Evolutionary conservation across 2,888 invertebrate genomes (phyloP), one percentile per base, ranked within the genome.

Genomic region (Diloba caeruleocephala): DNA sequence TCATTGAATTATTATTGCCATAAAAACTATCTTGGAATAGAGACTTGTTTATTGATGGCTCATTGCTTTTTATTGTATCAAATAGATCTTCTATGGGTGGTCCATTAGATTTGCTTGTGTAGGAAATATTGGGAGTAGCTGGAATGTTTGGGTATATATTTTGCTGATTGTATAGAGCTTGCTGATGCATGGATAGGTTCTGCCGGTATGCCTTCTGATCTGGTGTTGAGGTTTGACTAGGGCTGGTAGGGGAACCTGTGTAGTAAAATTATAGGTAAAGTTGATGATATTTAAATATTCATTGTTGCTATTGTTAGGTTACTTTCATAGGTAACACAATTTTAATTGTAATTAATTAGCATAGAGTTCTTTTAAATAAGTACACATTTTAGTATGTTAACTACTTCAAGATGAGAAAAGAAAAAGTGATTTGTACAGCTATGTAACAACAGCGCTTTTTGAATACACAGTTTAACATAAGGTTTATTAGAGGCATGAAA

Each of bases 51-150:
- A 82, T 65, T 7, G 90, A 86, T 7, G 81, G 91, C 71, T 84
- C 94, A 68, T 82, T 93, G 70, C 84, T 95, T 83, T 83, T 93
- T 48, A 96, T 86, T 0, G 95, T 94, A 73, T 96, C 96, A 76
- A 96, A 96, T 32, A 96, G 81, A 52, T 96, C 95, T 70, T 95
- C 95, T 39, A 95, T 96, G 0, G 96, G 96, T 0, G 96, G 96
- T 0, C 96, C 96, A 21, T 93, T 94, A 3, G 95, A 94, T 78
- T 96, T 95, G 37, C 84, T 89, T 4, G 92, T 85, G 55, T 91
- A 92, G 3, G 91, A 91, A 33, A 92, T 85, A 61, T 92, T 91
- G 70, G 53, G 82, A 46, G 77, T 83, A 1, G 66, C 42, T 0
- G 78, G 74, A 12, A 81, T 74, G 15, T 58, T 71, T 3, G 69